phyloP scores from a whole-genome alignment of 2,113 vertebrate species.

The Tiliqua scincoides region DNA sequence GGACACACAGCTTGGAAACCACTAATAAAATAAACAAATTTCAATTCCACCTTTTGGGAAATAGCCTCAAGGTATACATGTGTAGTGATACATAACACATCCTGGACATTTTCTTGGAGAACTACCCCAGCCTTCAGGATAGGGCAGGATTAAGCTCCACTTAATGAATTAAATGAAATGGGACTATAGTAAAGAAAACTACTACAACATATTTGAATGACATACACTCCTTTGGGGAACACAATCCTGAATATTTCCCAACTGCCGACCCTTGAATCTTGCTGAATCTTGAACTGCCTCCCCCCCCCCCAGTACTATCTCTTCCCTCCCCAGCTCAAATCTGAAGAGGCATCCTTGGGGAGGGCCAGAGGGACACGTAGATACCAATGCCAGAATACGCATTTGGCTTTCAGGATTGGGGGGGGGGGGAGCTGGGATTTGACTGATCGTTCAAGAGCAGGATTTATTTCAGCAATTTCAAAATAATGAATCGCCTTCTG shows the following conservation, averaged over 20 bases:
- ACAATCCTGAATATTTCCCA: background rate
- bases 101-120: background rate
- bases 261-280: background rate
- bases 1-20: no score
- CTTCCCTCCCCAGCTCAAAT: background rate
- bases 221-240: background rate
- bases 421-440: background rate
- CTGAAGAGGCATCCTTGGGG: background rate
- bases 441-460: background rate
- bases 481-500: conserved; percentile 11
- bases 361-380: background rate
- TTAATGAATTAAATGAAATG: background rate
- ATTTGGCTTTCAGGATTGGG: background rate
- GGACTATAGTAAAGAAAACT: no score
- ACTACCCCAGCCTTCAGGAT: background rate
- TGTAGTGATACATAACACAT: background rate
- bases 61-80: background rate
- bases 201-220: background rate
- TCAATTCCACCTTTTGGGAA: no score
- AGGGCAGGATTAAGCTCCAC: background rate
- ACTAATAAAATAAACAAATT: no score
- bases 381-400: background rate
- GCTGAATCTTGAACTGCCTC: background rate
- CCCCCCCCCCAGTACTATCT: background rate
- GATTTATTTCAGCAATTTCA: conserved; percentile 20